Percentiles rank a stretch among this genome's conserved stretches.
Conservation (phyloP, 2,888 invertebrate species). For the Drosophila flavopinicola region DNA sequence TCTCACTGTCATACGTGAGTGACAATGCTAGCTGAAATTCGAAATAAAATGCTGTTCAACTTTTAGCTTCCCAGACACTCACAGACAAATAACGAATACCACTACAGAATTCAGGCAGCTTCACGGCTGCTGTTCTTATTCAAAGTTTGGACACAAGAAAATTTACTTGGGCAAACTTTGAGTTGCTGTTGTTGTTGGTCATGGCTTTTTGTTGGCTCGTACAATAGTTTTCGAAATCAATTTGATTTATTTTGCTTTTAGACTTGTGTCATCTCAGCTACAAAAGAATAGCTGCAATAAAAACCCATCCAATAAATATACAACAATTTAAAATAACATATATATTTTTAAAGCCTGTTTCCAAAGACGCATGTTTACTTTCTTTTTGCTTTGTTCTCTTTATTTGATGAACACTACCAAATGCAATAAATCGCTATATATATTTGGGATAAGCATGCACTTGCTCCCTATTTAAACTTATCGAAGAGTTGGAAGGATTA, state of each 20-base stretch:
- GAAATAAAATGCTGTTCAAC: not conserved
- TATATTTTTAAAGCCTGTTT: no score
- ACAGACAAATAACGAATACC: not conserved
- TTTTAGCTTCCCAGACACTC: not conserved
- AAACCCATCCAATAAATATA: no score
- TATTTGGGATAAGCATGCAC: constrained; percentile 13
- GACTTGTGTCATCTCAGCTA: not conserved
- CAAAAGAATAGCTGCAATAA: not conserved
- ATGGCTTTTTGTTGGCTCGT: not conserved
- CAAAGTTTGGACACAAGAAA: constrained; percentile 5
- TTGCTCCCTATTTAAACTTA: constrained; percentile 3
- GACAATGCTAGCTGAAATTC: not conserved
- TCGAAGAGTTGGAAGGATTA: not conserved
- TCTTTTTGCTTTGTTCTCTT: no score
- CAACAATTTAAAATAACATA: not conserved
- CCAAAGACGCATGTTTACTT: no score
- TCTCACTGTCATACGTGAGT: not conserved
- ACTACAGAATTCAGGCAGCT: not conserved
- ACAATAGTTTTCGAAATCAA: not conserved
- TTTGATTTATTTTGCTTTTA: not conserved
- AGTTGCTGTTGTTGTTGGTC: not conserved
- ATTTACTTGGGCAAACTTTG: constrained; percentile 4
- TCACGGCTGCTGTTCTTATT: not conserved
- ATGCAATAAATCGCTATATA: not conserved
- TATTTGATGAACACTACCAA: no score